Base-by-base conservation (phyloP, 2,113 vertebrate species). In the Meriones unguiculatus region DNA sequence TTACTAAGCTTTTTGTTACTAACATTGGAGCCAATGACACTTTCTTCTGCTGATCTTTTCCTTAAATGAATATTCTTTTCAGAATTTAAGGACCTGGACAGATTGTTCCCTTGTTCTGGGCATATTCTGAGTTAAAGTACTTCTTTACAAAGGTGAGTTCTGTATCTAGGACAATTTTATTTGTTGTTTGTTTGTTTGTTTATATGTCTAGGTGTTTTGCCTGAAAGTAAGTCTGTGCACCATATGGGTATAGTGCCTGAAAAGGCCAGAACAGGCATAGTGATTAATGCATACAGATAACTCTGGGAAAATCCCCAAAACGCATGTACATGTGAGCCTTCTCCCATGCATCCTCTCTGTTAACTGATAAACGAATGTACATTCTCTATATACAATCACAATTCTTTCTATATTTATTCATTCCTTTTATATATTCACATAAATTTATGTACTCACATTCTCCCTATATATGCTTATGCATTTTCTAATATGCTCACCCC, bases 251-350 rank as follows among this genome's bases (percentile, higher is more conserved):
- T 15, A 38, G 80, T 82, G 7, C 35, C 22, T 62, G 22, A 2
- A 62, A 25, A 4, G 1, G 6, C 12, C 12, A 62, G 80, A 82
- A 22, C 35, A 35, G 12, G 18, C 22, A 62, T 57, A 35, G n/a
- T 14, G 57, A 24, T 80, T 96, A 1, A 1, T n/a, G 12, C 10
- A n/a, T 10, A 86, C 20, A 32, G 85, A n/a, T 22, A 86, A 50
- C 12, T 62, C 12, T 35, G 13, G 15, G 18, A 9, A 59, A 32
- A 57, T 35, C 38, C 18, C 14, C 41, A 0, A 8, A 57, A 30
- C 0, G 7, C 0, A 0, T 6, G 13, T 9, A 38, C 15, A 11
- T 11, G 3, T 18, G 2, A 25, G 3, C 10, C 2, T 11, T 1
- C 24, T 4, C 62, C 3, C 25, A 72, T 7, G 72, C 18, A 28